phyloP scores from a whole-genome alignment of 2,113 vertebrate genomes.

The Lepus americanus region DNA sequence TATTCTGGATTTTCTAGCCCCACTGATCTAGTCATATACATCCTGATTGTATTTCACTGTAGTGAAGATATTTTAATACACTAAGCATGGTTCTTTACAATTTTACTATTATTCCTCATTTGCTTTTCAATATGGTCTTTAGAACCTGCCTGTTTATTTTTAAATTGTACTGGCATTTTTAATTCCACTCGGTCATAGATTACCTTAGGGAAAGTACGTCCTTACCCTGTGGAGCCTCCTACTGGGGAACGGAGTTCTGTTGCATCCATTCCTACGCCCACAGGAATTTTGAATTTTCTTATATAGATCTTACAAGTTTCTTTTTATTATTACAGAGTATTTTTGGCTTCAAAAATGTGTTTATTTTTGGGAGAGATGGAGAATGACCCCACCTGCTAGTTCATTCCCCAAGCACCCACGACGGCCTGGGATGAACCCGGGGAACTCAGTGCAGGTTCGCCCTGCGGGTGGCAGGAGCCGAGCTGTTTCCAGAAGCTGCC shows the following conservation, averaged over 20 bases:
- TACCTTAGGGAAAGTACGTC: not conserved
- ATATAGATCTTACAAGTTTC: not conserved
- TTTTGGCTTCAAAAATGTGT: not conserved
- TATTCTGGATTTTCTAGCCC: not conserved
- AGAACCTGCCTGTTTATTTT: not conserved
- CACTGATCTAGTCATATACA: not conserved
- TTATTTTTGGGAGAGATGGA: too few species aligned
- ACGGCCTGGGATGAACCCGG: too few species aligned
- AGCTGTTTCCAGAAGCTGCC: too few species aligned
- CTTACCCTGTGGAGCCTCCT: not conserved
- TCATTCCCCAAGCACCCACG: too few species aligned
- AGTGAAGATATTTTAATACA: slow-evolving; percentile 27
- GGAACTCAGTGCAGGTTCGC: too few species aligned
- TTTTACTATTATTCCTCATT: not conserved
- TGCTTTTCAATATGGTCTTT: not conserved
- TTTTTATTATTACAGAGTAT: not conserved
- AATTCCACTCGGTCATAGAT: slow-evolving; percentile 16
- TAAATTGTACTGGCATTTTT: slow-evolving; percentile 1
- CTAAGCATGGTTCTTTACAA: not conserved
- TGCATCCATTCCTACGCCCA: not conserved
- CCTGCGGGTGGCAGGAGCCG: too few species aligned
- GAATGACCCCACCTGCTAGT: too few species aligned
- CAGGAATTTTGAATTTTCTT: not conserved
- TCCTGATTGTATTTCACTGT: not conserved
- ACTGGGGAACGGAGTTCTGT: not conserved